A percentile compares a stretch with the other conserved stretches of the same genome.
Conservation (phyloP, 92 coral and sea anemone species). For the Anthopleura xanthogrammica region DNA sequence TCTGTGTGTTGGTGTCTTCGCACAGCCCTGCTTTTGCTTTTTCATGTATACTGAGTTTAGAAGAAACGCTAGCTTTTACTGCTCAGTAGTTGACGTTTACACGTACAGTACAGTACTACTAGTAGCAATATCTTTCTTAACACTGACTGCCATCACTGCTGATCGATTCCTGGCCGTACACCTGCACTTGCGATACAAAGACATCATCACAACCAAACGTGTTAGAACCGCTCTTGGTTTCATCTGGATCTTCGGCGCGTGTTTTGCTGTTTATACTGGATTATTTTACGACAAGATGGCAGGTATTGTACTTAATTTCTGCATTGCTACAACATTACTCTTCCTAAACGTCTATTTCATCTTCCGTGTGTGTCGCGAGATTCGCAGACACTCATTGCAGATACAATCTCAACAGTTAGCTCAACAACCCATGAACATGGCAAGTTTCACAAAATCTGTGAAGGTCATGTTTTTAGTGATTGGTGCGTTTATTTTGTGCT, state of each 20-base stretch:
- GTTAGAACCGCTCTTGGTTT: background rate
- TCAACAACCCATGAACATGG: no score
- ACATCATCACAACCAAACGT: constrained; percentile 12
- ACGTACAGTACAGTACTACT: background rate
- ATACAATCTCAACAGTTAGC: no score
- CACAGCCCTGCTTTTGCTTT: background rate
- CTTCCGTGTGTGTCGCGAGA: background rate
- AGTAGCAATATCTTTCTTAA: constrained; percentile 10
- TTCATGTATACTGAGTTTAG: background rate
- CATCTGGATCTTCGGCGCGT: background rate
- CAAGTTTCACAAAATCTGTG: background rate
- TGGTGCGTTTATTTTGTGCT: background rate
- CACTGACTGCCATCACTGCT: constrained; percentile 13
- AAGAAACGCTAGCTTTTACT: background rate
- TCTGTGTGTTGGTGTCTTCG: constrained; percentile 3
- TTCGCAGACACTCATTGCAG: background rate
- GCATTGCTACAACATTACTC: no score
- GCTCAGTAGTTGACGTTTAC: background rate
- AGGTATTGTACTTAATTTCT: background rate
- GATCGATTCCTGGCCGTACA: constrained; percentile 24
- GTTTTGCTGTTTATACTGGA: background rate
- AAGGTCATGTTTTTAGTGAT: constrained; percentile 1
- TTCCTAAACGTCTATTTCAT: background rate
- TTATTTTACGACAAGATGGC: background rate
- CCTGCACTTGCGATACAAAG: constrained; percentile 21